These are phyloP conservation scores for Neolamprologus caudopunctatus DNA, from an alignment of 2,113 vertebrate genomes.

Conservation along the genomic window DNA sequence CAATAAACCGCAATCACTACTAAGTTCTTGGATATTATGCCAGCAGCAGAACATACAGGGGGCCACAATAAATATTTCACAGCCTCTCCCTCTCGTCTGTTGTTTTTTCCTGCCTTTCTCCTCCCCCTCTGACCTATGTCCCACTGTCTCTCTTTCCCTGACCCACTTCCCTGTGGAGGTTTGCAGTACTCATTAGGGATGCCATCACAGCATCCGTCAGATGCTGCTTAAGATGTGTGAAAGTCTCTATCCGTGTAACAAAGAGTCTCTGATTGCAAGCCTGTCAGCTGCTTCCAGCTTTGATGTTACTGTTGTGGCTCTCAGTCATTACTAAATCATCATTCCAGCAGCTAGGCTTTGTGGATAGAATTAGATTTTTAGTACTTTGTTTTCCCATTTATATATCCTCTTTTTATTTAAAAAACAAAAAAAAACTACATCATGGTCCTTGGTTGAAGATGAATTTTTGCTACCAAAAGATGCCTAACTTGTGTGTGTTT, in stretches of 20 bases:
- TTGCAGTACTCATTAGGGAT: constrained; percentile 32
- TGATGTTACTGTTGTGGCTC: neutral
- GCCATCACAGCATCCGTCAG: constrained; percentile 28
- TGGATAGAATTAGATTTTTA: neutral
- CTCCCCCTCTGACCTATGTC: constrained; percentile 9
- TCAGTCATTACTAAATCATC: neutral
- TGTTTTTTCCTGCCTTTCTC: constrained; percentile 3
- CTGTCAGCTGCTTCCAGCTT: neutral
- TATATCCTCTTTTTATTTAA: neutral
- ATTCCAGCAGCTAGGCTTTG: neutral
- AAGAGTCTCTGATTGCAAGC: neutral
- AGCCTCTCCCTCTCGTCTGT: neutral
- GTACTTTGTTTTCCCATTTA: neutral
- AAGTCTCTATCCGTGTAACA: neutral
- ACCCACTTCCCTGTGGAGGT: constrained; percentile 41
- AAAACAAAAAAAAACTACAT: neutral
- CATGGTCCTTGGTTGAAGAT: neutral
- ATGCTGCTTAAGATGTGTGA: constrained; percentile 9
- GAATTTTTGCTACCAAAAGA: neutral
- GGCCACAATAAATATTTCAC: constrained; percentile 62
- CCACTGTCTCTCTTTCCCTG: constrained; percentile 10
- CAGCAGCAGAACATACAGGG: neutral
- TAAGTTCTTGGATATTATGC: neutral
- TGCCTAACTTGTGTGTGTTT: fast-evolving
- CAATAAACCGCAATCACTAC: neutral